These are phyloP conservation scores for Phortica magna DNA, from an alignment of 2,888 invertebrate species.

Conservation along the genomic window DNA sequence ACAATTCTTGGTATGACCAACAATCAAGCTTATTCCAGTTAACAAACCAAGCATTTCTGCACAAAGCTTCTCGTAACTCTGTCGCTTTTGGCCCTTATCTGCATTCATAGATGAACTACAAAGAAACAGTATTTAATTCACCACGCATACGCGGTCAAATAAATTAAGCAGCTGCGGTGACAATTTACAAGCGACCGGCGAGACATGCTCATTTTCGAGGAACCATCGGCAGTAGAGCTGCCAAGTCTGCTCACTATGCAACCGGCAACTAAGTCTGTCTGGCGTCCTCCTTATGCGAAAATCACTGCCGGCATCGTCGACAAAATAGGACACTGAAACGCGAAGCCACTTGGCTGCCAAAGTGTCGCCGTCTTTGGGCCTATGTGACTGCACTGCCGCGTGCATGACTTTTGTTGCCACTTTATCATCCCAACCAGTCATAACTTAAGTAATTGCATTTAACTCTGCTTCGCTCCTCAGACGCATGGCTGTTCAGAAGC, in stretches of 20 bases:
- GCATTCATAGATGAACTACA: conserved; percentile 19
- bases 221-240: not conserved
- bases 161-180: conserved; percentile 30
- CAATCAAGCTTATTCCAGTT: too few relatives aligned
- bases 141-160: conserved; percentile 19
- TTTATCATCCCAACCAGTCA: conserved; percentile 68
- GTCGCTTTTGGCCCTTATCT: not conserved
- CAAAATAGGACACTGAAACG: conserved; percentile 21
- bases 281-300: not conserved
- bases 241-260: not conserved
- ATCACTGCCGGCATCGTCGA: conserved; percentile 11
- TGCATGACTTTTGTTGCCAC: conserved; percentile 65
- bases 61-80: not conserved
- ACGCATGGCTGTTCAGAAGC: not conserved
- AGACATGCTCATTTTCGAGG: not conserved
- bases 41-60: too few relatives aligned
- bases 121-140: conserved; percentile 24
- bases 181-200: conserved; percentile 5
- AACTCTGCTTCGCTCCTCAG: not conserved
- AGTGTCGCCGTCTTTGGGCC: not conserved
- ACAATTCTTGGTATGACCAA: too few relatives aligned
- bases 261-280: not conserved
- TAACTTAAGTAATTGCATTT: conserved; percentile 57
- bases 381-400: conserved; percentile 23
- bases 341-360: not conserved